Base-by-base conservation (phyloP, 1,140 invertebrate genomes). In the Nasonia longicornis region DNA sequence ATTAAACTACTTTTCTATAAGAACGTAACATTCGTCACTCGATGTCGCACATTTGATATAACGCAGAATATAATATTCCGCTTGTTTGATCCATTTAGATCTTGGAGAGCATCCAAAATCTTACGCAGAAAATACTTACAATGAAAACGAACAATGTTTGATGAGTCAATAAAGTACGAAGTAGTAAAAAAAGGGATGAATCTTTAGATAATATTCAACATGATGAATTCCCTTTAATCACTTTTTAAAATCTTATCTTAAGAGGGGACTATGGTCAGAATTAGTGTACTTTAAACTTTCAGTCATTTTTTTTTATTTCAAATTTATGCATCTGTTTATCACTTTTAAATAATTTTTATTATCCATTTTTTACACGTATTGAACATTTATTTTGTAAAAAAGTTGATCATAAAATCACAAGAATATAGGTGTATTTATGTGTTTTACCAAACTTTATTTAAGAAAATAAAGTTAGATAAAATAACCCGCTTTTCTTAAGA, bases 1-100 rank as follows among this genome's bases (percentile, higher is more conserved):
- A 79, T 79, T 82, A 79, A 75, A 82, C 73, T 82, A 82, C 67
- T 73, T 73, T 77, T 67, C 16, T 58, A 26, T 82, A 75, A 74
- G 70, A 79, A 67, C 35, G 26, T 75, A 79, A 82, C 77, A 82
- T 79, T 76, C 64, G 77, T 79, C 71, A 45, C 48, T 82, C 58
- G 16, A 67, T 64, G 29, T 75, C 77, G 22, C 26, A 78, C 71
- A 38, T 69, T 76, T 75, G 77, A 79, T 82, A 79, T 75, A 75
- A 14, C 70, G 42, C 72, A 79, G 74, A 78, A 78, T 67, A 78
- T 10, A 48, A 67, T 75, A 79, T 75, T 76, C 77, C 20, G 48
- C 52, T 66, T 11, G n/a, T 78, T 69, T 82, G 70, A 81, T 77
- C 69, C 66, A 52, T 38, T 35, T 14, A 11, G 42, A 76, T 58